A percentile compares a stretch with the other conserved stretches of the same genome.
These are phyloP conservation scores for Morpho deidamia DNA, from an alignment of 2,888 invertebrate genomes.

Conservation along the genomic window DNA sequence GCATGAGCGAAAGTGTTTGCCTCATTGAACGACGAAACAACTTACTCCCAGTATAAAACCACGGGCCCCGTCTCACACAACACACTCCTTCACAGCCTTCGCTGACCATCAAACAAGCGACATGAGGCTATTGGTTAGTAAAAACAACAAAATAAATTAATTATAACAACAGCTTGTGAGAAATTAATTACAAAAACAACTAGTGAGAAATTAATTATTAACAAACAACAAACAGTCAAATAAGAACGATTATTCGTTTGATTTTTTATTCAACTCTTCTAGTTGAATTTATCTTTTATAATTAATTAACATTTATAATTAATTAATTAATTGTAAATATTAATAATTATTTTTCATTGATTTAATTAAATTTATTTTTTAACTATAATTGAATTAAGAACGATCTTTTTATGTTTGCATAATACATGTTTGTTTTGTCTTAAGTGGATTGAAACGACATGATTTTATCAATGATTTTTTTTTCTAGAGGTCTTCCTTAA, in stretches of 20 bases:
- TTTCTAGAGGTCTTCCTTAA: slow-evolving; percentile 67
- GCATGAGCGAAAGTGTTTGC: slow-evolving; percentile 68
- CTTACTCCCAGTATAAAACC: slow-evolving; percentile 62
- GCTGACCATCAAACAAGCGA: slow-evolving; percentile 70
- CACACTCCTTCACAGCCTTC: slow-evolving; percentile 70
- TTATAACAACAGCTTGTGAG: not conserved
- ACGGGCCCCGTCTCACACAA: slow-evolving; percentile 31
- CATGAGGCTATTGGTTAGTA: slow-evolving; percentile 73
- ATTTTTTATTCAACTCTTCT: too few species aligned
- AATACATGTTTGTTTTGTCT: too few species aligned
- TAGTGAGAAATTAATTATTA: too few species aligned
- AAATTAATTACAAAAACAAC: not conserved
- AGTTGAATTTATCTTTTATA: too few species aligned
- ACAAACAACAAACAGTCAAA: too few species aligned
- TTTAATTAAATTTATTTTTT: too few species aligned
- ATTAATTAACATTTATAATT: too few species aligned
- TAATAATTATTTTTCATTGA: too few species aligned
- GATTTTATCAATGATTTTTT: slow-evolving; percentile 15
- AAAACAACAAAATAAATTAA: not conserved
- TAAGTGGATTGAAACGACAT: not conserved
- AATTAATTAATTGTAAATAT: too few species aligned
- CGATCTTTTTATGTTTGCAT: too few species aligned
- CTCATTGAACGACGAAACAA: slow-evolving; percentile 57
- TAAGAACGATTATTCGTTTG: too few species aligned
- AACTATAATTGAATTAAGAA: too few species aligned